A percentile compares a stretch with the other conserved stretches of the same genome.
phyloP scores from a whole-genome alignment of 2,797 vertebrate genomes.

The Leucoraja ocellata region DNA sequence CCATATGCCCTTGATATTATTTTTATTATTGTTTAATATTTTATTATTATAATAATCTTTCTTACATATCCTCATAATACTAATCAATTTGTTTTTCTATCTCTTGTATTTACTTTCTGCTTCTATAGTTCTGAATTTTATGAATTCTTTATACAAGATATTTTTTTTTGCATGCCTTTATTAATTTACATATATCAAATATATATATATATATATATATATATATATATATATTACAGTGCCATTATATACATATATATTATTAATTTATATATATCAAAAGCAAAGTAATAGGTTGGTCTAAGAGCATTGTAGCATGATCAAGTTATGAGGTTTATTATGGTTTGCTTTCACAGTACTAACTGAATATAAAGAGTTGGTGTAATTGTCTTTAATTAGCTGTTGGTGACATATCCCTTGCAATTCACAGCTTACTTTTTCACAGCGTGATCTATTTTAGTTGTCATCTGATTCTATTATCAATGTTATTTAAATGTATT shows the following conservation, averaged over 20 bases:
- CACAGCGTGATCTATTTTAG: neutral
- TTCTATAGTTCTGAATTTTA: no score
- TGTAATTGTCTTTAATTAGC: neutral
- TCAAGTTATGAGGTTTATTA: neutral
- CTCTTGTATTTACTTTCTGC: no score
- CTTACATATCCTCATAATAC: no score
- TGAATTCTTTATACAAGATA: no score
- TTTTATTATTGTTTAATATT: no score
- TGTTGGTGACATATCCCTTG: neutral
- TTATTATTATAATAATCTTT: no score
- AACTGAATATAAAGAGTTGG: neutral
- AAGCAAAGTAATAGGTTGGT: neutral
- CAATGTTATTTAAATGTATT: neutral
- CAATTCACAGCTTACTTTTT: neutral
- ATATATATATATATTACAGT: no score
- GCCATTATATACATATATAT: neutral
- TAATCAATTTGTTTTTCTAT: no score
- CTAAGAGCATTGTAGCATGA: neutral
- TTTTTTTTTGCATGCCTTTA: no score
- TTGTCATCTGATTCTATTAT: neutral
- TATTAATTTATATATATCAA: neutral
- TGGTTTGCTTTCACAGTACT: neutral
- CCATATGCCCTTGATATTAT: no score
- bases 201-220: no score
- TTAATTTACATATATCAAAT: no score